Evolutionary conservation across 2,888 invertebrate genomes (phyloP).

Genomic region (Leptopilina drosophilae): DNA sequence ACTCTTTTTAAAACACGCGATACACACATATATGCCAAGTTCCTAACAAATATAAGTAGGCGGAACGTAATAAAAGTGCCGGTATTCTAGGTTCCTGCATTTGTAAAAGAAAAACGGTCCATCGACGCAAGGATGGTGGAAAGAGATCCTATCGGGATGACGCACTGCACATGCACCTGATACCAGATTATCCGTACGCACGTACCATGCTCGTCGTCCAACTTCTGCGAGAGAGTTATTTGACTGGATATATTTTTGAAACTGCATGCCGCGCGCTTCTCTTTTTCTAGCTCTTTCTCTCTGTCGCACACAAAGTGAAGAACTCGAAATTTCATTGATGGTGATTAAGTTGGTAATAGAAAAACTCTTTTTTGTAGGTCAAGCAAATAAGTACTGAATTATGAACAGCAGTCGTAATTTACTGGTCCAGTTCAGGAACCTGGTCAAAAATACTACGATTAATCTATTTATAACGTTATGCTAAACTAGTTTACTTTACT

Average conservation of each 20-base stretch:
- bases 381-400: conserved; percentile 15
- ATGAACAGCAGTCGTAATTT: conserved; percentile 25
- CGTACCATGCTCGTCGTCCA: conserved; percentile 48
- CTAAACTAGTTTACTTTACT: conserved; percentile 10
- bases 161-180: conserved; percentile 75
- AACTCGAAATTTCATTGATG: neutral
- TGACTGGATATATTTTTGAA: conserved; percentile 70
- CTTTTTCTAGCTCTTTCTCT: conserved; percentile 3
- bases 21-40: conserved; percentile 27
- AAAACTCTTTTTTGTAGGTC: neutral
- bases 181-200: conserved; percentile 65
- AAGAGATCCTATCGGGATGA: conserved; percentile 75
- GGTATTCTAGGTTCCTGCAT: conserved; percentile 54
- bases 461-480: conserved; percentile 8
- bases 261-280: conserved; percentile 45
- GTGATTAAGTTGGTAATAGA: conserved; percentile 16
- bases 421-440: conserved; percentile 22
- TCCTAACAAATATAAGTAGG: conserved; percentile 63
- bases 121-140: neutral
- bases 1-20: conserved; percentile 23
- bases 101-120: conserved; percentile 48
- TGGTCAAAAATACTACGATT: conserved; percentile 23
- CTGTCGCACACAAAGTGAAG: neutral
- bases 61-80: conserved; percentile 68
- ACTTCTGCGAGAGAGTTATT: conserved; percentile 57